A percentile compares a stretch with the other conserved stretches of the same genome.
Evolutionary conservation across 2,888 invertebrate genomes (phyloP).

Genomic region (Rhagonycha lutea): DNA sequence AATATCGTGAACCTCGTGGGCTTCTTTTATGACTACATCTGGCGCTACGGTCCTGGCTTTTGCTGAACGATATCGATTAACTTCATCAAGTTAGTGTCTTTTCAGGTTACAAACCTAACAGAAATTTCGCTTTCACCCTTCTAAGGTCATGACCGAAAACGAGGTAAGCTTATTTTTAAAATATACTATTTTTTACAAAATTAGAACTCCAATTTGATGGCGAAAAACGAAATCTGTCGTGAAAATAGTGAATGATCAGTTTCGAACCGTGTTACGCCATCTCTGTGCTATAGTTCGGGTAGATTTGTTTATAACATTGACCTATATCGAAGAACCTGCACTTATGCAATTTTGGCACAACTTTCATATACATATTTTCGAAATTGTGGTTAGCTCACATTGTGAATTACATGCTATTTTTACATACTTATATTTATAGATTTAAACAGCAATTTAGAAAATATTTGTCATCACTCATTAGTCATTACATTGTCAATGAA

Average conservation of each 20-base stretch:
- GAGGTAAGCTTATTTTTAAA: background rate
- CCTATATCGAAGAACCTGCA: background rate
- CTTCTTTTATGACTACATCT: background rate
- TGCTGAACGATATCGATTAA: background rate
- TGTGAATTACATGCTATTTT: background rate
- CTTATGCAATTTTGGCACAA: background rate
- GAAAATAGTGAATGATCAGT: background rate
- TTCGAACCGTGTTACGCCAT: background rate
- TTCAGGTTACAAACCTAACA: background rate
- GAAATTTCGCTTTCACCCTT: background rate
- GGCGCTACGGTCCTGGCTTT: background rate
- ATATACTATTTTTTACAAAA: background rate
- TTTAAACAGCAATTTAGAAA: background rate
- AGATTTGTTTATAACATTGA: background rate
- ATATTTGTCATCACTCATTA: too few species aligned
- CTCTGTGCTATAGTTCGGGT: background rate
- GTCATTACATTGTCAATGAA: background rate
- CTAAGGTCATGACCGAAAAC: background rate
- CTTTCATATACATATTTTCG: background rate
- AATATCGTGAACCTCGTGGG: background rate
- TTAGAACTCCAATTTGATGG: background rate
- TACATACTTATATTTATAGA: background rate
- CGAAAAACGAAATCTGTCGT: background rate
- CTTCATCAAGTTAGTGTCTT: background rate
- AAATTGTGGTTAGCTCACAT: background rate